These are phyloP conservation scores for Lasaia peninsularis DNA, from an alignment of 1,140 invertebrate species.

Conservation along the genomic window DNA sequence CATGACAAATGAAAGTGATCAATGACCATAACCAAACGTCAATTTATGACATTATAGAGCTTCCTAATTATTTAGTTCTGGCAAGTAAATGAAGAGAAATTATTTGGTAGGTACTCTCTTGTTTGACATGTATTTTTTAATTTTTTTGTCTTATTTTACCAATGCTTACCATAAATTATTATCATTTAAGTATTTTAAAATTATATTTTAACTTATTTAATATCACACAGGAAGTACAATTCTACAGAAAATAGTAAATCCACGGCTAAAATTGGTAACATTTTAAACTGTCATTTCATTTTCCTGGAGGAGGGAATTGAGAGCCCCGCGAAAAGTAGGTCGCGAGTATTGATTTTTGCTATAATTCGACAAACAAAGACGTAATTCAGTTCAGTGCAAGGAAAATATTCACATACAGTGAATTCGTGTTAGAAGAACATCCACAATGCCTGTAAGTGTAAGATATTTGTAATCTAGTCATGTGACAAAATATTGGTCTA, in stretches of 20 bases:
- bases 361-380: slow-evolving; percentile 66
- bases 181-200: too few relatives aligned
- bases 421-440: slow-evolving; percentile 36
- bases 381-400: slow-evolving; percentile 41
- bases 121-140: too few relatives aligned
- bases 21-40: background rate
- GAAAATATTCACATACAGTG: slow-evolving; percentile 40
- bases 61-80: background rate
- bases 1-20: background rate
- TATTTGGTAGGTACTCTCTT: too few relatives aligned
- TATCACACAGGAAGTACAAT: too few relatives aligned
- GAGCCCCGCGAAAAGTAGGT: slow-evolving; percentile 59
- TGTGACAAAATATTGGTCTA: slow-evolving; percentile 43
- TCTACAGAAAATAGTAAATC: too few relatives aligned
- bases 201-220: too few relatives aligned
- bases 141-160: too few relatives aligned
- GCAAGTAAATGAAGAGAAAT: background rate
- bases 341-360: slow-evolving; percentile 67
- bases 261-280: slow-evolving; percentile 27
- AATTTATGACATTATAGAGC: background rate
- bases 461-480: slow-evolving; percentile 36
- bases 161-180: too few relatives aligned
- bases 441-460: slow-evolving; percentile 64
- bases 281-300: slow-evolving; percentile 52
- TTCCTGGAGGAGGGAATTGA: slow-evolving; percentile 50